Percentiles rank a stretch among this genome's conserved stretches.
These are phyloP conservation scores for Nerophis ophidion DNA, from an alignment of 2,113 vertebrate genomes.

Conservation along the genomic window DNA sequence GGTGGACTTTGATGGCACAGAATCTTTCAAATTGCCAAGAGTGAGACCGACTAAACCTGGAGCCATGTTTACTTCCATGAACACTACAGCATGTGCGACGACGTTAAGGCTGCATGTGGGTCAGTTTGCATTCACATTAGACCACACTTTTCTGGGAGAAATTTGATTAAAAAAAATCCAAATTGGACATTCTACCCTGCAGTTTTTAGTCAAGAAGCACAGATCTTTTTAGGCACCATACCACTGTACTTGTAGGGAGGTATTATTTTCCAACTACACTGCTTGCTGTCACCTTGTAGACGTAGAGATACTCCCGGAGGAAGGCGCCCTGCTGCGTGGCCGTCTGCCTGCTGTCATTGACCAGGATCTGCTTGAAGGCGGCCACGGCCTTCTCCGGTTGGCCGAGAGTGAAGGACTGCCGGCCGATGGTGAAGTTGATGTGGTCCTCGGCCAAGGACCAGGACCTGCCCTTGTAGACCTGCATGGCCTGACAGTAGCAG, in stretches of 20 bases:
- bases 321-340: slow-evolving; percentile 91
- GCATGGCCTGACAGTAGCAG: slow-evolving; percentile 97
- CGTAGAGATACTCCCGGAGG: slow-evolving; percentile 94
- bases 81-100: no score
- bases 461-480: slow-evolving; percentile 93
- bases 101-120: no score
- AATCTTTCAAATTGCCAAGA: no score
- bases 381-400: slow-evolving; percentile 86
- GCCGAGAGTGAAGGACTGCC: slow-evolving; percentile 88
- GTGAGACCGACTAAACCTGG: no score
- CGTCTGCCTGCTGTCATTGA: slow-evolving; percentile 91
- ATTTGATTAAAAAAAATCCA: no score
- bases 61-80: no score
- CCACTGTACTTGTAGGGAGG: no score
- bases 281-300: slow-evolving; percentile 80
- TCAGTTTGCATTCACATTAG: no score
- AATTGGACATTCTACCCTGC: no score
- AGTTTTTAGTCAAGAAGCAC: neutral
- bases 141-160: no score
- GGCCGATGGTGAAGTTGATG: slow-evolving; percentile 97
- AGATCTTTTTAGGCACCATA: neutral
- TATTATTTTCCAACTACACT: no score
- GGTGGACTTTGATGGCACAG: no score
- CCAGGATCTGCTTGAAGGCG: slow-evolving; percentile 91
- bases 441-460: slow-evolving; percentile 98